Conservation (phyloP, 2,888 invertebrate genomes). For the Diplolepis rosae region DNA sequence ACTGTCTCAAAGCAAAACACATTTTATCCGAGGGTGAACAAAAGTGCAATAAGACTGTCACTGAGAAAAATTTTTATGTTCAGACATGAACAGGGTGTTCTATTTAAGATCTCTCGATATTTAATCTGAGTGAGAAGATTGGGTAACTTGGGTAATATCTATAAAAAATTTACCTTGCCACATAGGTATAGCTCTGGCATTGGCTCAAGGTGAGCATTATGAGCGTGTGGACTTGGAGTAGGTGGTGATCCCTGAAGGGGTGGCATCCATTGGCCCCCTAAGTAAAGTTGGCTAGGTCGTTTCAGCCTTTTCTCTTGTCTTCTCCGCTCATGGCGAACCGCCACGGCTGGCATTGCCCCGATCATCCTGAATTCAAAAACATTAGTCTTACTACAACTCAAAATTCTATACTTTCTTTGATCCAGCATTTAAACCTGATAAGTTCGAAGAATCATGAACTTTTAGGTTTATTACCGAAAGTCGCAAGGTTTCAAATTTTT, state of each 20-base stretch:
- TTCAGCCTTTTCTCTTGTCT: constrained; percentile 83
- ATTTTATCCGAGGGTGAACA: too few relatives aligned
- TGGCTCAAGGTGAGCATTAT: constrained; percentile 76
- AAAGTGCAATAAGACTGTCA: too few relatives aligned
- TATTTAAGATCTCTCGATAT: not conserved
- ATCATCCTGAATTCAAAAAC: constrained; percentile 79
- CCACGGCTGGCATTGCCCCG: constrained; percentile 91
- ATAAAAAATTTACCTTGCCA: constrained; percentile 78
- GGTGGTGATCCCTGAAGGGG: constrained; percentile 77
- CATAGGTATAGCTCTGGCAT: constrained; percentile 83
- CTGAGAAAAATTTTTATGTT: not conserved
- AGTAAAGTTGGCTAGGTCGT: constrained; percentile 78
- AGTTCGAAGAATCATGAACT: not conserved
- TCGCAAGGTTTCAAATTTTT: too few relatives aligned
- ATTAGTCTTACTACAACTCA: not conserved
- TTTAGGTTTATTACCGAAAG: too few relatives aligned
- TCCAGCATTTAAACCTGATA: not conserved
- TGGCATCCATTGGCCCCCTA: constrained; percentile 79
- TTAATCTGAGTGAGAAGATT: not conserved
- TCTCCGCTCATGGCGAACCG: constrained; percentile 86
- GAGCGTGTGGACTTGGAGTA: constrained; percentile 79
- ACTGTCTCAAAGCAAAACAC: too few relatives aligned
- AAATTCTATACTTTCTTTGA: not conserved
- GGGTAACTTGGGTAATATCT: not conserved
- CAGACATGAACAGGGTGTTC: not conserved